Percentiles rank a stretch among this genome's conserved stretches.
phyloP scores from a whole-genome alignment of 1,140 invertebrate species.

The Metopolophium dirhodum region DNA sequence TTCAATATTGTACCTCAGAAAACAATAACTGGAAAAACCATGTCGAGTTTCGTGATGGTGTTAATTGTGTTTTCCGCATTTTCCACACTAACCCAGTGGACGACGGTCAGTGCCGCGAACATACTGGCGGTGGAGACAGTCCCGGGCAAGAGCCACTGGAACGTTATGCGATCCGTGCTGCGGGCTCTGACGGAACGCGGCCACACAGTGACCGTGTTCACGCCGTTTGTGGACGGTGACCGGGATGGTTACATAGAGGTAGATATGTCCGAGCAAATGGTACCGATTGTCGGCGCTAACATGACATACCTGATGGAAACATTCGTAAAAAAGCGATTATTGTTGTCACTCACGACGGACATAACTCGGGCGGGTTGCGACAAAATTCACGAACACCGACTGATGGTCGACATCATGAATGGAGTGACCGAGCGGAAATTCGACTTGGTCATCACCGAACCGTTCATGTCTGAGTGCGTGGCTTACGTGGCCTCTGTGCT shows the following conservation, averaged over 20 bases:
- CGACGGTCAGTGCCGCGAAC: neutral
- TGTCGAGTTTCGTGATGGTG: too few relatives aligned
- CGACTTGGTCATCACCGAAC: neutral
- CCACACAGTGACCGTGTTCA: constrained; percentile 61
- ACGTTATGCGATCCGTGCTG: constrained; percentile 62
- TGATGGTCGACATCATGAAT: neutral
- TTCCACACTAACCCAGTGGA: neutral
- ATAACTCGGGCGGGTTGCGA: neutral
- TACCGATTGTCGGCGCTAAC: neutral
- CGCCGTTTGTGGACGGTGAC: constrained; percentile 34
- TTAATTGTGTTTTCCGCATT: too few relatives aligned
- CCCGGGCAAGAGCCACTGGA: constrained; percentile 61
- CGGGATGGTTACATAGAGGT: neutral
- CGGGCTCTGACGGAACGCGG: constrained; percentile 61
- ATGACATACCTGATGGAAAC: fast-evolving
- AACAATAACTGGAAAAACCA: too few relatives aligned
- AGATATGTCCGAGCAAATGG: neutral
- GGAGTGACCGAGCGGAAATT: neutral
- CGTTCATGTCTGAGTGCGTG: neutral
- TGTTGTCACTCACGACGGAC: fast-evolving
- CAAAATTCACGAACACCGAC: neutral
- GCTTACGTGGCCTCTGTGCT: neutral
- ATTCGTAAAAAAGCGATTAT: too few relatives aligned
- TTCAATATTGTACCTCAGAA: too few relatives aligned
- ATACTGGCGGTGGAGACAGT: constrained; percentile 59